Evolutionary conservation across 2,113 vertebrate genomes (phyloP), one percentile per base, ranked within the genome.

Genomic region (Mellivora capensis): DNA sequence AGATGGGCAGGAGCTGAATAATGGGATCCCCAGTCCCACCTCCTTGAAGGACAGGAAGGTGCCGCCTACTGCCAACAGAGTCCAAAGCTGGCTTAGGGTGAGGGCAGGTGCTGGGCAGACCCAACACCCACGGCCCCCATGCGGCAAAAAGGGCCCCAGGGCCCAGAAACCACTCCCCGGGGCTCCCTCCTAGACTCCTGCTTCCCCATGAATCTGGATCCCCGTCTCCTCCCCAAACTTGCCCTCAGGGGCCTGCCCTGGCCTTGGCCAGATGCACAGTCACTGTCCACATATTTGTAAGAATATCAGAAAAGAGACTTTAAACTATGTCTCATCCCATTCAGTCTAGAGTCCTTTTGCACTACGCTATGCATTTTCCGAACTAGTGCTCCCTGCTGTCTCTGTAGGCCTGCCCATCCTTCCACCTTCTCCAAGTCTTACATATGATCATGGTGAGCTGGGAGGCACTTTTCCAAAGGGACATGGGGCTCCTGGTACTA

Each of bases 391-490:
- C 61, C 61, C 20, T 20, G 18, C 34, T 31, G 34, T 62, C 69
- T 7, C 3, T 2, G 3, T 39, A 37, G 20, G 34, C 54, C n/a
- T 31, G 5, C 10, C 17, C 80, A 49, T 49, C 5, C 44, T n/a
- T n/a, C 31, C 12, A 17, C 67, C 18, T 29, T 62, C 81, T 21
- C 2, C 2, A 57, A 2, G 9, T 7, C 31, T 52, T 3, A 17
- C 27, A 6, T 7, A 10, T 5, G 12, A 0, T 27, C 31, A 6
- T 10, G 39, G 47, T 23, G 29, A 7, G 18, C 4, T 4, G 4
- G 42, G 25, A 0, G 37, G 44, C 27, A 77, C 52, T 7, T 23
- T 21, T 44, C 64, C 9, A 67, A 44, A 47, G 42, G 12, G 79
- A 34, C 25, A 42, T 12, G 18, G 62, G n/a, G 37, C 18, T 47